Evolutionary conservation across 2,797 vertebrate genomes (phyloP), one percentile per base, ranked within the genome.

Genomic region (Xerus rutilus): DNA sequence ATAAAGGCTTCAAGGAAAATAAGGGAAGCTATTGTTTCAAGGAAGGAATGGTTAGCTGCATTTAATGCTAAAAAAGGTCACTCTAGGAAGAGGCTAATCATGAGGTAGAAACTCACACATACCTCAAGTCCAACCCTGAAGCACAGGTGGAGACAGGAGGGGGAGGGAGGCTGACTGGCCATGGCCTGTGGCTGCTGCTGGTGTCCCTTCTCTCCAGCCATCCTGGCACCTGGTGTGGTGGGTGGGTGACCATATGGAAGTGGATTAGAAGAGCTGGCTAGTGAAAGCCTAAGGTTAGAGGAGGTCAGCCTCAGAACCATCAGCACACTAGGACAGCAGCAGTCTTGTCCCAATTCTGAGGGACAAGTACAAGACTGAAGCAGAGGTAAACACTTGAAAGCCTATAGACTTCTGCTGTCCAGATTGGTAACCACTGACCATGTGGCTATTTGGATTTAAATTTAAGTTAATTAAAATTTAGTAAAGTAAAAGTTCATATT

Each of bases 351-450:
- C 69, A 62, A 30, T 28, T 9, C 62, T 35, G 62, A 86, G 62
- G 18, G 30, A 47, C 18, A 67, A 30, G 35, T 45, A n/a, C 8
- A 59, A 15, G 39, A 45, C 17, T 90, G 14, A 57, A 28, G 18
- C 54, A 86, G 28, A 47, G 45, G 39, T 20, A 14, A 67, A 32
- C 12, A 30, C 64, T 49, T 74, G 62, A 47, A 65, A 47, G 64
- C 12, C 45, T 65, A 5, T n/a, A 49, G 11, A 52, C 18, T 14
- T n/a, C 3, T 10, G 39, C 4, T 23, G 0, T 21, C 21, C 5
- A 13, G 30, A 12, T 11, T 67, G 57, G 12, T 30, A 67, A 15
- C 52, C 21, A 39, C 8, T 9, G 49, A 73, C 13, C 17, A 45
- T 43, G 13, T 17, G 4, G 39, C 10, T 54, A 35, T 30, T 52